A percentile compares a stretch with the other conserved stretches of the same genome.
Conservation (phyloP, 2,888 invertebrate genomes). For the Drosophila demipolita region DNA sequence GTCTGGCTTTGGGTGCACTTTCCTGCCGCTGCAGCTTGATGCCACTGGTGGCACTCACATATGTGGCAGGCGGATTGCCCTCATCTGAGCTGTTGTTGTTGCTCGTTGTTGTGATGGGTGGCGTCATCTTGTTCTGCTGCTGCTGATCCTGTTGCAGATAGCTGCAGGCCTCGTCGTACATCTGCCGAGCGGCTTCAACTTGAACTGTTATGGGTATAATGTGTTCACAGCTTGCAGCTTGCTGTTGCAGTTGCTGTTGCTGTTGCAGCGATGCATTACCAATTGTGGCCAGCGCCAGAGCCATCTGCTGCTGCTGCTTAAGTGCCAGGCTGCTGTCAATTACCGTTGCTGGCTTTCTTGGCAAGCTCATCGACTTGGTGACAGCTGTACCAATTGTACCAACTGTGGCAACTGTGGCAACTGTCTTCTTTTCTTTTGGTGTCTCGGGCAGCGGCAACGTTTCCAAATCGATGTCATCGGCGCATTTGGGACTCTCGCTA, state of each 20-base stretch:
- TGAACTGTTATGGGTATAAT: conserved; percentile 71
- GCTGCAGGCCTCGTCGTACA: conserved; percentile 80
- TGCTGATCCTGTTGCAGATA: conserved; percentile 78
- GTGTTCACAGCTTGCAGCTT: conserved; percentile 23
- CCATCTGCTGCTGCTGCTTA: conserved; percentile 75
- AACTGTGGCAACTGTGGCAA: conserved; percentile 36
- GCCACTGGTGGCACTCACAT: conserved; percentile 64
- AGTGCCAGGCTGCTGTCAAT: conserved; percentile 74
- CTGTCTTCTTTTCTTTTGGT: conserved; percentile 39
- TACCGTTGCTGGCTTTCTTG: conserved; percentile 47
- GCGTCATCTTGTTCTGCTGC: conserved; percentile 65
- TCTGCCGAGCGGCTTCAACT: conserved; percentile 48
- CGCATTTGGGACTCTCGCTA: neutral
- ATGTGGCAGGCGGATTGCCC: conserved; percentile 39
- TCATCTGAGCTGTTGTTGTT: conserved; percentile 40
- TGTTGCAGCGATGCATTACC: neutral
- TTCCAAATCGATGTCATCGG: conserved; percentile 69
- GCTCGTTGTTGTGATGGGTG: conserved; percentile 36
- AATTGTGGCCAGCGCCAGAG: conserved; percentile 50
- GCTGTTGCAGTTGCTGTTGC: neutral
- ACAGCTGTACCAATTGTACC: conserved; percentile 7
- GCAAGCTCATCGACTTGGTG: conserved; percentile 40
- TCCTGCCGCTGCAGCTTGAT: conserved; percentile 68
- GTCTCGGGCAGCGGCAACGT: conserved; percentile 76
- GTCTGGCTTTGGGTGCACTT: conserved; percentile 15